Evolutionary conservation across 2,888 invertebrate species (phyloP).

Genomic region (Calephelis perditalis): DNA sequence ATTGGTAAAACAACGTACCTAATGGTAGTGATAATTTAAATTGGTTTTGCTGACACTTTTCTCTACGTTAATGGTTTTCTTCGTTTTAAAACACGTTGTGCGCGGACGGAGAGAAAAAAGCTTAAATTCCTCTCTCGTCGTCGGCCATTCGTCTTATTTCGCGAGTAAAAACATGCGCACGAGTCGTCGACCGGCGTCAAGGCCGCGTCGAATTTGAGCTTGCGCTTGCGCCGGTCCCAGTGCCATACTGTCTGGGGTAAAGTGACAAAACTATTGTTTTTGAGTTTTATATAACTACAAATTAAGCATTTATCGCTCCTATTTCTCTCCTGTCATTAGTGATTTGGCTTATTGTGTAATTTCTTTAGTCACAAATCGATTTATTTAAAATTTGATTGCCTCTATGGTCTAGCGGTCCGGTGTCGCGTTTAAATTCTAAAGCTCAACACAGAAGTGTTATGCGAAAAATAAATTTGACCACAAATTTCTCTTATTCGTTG

Average conservation of each 20-base stretch:
- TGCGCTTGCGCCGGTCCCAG: constrained; percentile 26
- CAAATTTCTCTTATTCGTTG: too few relatives aligned
- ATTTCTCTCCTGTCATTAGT: too few relatives aligned
- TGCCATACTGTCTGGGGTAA: background rate
- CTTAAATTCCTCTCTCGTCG: constrained; percentile 12
- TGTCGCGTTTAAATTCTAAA: too few relatives aligned
- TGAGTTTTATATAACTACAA: too few relatives aligned
- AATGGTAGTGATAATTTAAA: background rate
- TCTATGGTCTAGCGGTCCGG: too few relatives aligned
- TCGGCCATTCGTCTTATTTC: constrained; percentile 42
- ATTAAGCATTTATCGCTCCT: too few relatives aligned
- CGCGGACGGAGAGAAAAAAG: constrained; percentile 7
- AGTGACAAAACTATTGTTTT: background rate
- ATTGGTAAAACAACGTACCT: too few relatives aligned
- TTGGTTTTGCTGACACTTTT: background rate
- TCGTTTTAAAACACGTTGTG: constrained; percentile 13
- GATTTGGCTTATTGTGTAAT: too few relatives aligned
- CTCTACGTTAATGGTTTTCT: constrained; percentile 6
- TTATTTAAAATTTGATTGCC: too few relatives aligned
- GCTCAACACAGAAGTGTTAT: too few relatives aligned
- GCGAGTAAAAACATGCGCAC: constrained; percentile 45
- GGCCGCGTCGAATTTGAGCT: constrained; percentile 60
- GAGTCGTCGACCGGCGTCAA: constrained; percentile 65
- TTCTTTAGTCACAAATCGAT: too few relatives aligned
- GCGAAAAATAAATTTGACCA: too few relatives aligned